Evolutionary conservation across 2,113 vertebrate genomes (phyloP).

Genomic region (Corydoras sp.): DNA sequence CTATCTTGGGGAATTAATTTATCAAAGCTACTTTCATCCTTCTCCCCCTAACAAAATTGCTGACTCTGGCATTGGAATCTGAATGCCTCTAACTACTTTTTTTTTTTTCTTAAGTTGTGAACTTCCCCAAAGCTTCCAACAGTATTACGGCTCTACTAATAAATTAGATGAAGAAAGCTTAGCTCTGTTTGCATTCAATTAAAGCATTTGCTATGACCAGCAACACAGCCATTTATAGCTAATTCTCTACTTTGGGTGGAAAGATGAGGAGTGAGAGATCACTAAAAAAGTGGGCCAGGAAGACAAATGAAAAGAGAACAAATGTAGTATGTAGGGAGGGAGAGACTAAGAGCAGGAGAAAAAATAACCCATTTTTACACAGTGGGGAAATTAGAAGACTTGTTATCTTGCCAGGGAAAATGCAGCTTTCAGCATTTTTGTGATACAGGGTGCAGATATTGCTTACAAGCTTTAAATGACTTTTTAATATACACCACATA

Average conservation of each 20-base stretch:
- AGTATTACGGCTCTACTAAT: conserved; percentile 5
- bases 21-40: conserved; percentile 54
- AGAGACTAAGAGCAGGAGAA: conserved; percentile 19
- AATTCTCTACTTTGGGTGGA: conserved; percentile 15
- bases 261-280: not conserved
- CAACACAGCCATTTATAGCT: conserved; percentile 18
- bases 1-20: conserved; percentile 48
- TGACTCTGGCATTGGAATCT: conserved; percentile 48
- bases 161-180: conserved; percentile 16
- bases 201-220: conserved; percentile 34
- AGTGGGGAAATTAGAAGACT: conserved; percentile 46
- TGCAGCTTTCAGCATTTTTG: conserved; percentile 55
- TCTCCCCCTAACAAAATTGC: conserved; percentile 46
- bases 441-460: conserved; percentile 43
- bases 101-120: conserved; percentile 10
- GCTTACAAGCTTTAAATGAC: conserved; percentile 48
- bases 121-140: conserved; percentile 11
- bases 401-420: conserved; percentile 53
- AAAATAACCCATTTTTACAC: conserved; percentile 41
- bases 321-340: not conserved
- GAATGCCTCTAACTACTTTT: conserved; percentile 39
- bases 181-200: conserved; percentile 26
- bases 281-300: not conserved
- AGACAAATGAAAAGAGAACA: conserved; percentile 18
- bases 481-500: conserved; percentile 42